Percentiles rank a stretch among this genome's conserved stretches.
Evolutionary conservation across 2,888 invertebrate genomes (phyloP).

Genomic region (Physocephala rufipes): DNA sequence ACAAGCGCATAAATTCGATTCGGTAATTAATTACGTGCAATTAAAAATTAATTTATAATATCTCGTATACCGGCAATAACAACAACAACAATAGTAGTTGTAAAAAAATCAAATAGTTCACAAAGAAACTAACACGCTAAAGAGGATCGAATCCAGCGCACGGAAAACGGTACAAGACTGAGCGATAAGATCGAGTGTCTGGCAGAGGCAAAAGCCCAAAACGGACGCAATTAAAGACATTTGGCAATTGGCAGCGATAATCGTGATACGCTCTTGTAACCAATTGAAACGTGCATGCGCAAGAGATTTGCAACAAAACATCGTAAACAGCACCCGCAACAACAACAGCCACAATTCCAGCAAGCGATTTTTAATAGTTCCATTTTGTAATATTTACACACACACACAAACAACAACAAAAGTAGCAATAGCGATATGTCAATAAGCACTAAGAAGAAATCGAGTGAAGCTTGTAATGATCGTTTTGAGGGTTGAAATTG

Average conservation of each 20-base stretch:
- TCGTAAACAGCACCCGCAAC: conserved; percentile 26
- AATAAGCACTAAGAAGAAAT: too few species aligned
- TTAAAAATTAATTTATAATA: conserved; percentile 34
- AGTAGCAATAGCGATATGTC: too few species aligned
- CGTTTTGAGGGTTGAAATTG: too few species aligned
- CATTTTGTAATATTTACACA: neutral
- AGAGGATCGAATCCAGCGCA: conserved; percentile 28
- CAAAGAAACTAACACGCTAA: neutral
- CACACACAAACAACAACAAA: too few species aligned
- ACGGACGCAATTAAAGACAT: too few species aligned
- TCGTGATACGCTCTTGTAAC: neutral
- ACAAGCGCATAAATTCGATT: conserved; percentile 40
- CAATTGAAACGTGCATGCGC: conserved; percentile 37
- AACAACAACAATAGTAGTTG: conserved; percentile 14
- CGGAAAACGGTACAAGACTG: too few species aligned
- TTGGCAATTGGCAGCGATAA: too few species aligned
- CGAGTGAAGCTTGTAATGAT: too few species aligned
- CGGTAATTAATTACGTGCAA: conserved; percentile 41
- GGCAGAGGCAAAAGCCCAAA: too few species aligned
- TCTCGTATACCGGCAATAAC: conserved; percentile 31
- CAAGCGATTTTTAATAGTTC: neutral
- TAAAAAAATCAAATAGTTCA: neutral
- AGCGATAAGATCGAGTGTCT: too few species aligned
- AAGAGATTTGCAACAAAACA: too few species aligned
- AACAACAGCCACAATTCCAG: conserved; percentile 10